Percentiles rank a stretch among this genome's conserved stretches.
phyloP scores from a whole-genome alignment of 2,888 invertebrate species.

The Lottia scabra region DNA sequence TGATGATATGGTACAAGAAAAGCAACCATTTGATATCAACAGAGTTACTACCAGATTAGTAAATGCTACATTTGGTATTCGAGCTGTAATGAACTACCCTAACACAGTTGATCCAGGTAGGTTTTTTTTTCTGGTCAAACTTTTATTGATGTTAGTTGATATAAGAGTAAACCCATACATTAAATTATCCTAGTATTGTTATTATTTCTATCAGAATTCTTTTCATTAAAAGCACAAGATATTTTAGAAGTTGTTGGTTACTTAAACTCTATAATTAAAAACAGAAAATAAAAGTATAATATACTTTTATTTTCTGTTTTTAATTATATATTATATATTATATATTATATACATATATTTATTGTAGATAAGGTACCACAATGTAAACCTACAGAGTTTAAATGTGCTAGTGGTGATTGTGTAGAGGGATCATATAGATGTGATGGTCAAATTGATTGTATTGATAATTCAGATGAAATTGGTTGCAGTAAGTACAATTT shows the following conservation, averaged over 20 bases:
- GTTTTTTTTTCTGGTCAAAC: neutral
- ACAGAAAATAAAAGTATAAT: too few relatives aligned
- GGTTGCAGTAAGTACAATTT: slow-evolving; percentile 49
- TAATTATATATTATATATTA: too few relatives aligned
- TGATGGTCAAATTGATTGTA: slow-evolving; percentile 61
- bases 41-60: slow-evolving; percentile 33
- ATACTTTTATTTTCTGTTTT: too few relatives aligned
- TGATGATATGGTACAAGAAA: slow-evolving; percentile 47
- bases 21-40: slow-evolving; percentile 46
- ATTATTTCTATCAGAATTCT: neutral
- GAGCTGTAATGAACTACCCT: slow-evolving; percentile 52
- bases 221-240: too few relatives aligned
- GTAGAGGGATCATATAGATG: slow-evolving; percentile 72
- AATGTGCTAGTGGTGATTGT: slow-evolving; percentile 80
- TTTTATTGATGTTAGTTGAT: too few relatives aligned
- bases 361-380: too few relatives aligned
- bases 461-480: slow-evolving; percentile 60
- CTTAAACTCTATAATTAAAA: too few relatives aligned
- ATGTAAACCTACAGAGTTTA: slow-evolving; percentile 75
- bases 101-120: slow-evolving; percentile 40
- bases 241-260: too few relatives aligned
- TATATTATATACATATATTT: too few relatives aligned
- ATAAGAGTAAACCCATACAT: too few relatives aligned
- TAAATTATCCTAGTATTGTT: too few relatives aligned
- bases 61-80: slow-evolving; percentile 52